A percentile compares a stretch with the other conserved stretches of the same genome.
Conservation (phyloP, 1,140 invertebrate species). For the Drosophila sp. region DNA sequence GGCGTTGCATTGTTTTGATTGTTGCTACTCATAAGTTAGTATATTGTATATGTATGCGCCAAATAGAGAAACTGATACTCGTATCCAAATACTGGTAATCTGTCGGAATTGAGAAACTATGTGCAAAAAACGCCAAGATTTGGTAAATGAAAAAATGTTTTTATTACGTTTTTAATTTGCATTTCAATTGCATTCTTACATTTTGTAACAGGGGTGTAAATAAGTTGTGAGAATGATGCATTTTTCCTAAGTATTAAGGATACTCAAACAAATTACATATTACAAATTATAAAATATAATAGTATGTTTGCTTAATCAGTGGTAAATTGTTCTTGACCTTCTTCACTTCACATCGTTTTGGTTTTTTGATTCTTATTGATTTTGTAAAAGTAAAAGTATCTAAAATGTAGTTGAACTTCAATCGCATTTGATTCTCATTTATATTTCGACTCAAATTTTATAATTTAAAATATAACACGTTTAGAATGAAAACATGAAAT, state of each 20-base stretch:
- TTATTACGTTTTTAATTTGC: conserved; percentile 62
- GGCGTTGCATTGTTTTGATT: conserved; percentile 30
- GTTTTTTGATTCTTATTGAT: conserved; percentile 13
- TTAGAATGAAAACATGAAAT: conserved; percentile 35
- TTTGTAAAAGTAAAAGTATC: conserved; percentile 62
- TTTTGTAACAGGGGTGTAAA: conserved; percentile 78
- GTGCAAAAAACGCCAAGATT: conserved; percentile 60
- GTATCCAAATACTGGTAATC: conserved; percentile 48
- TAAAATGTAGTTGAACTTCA: conserved; percentile 49
- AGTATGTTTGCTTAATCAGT: conserved; percentile 56
- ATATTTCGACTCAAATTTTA: conserved; percentile 32
- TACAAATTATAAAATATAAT: conserved; percentile 47
- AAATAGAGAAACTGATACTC: conserved; percentile 34
- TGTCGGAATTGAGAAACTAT: conserved; percentile 51
- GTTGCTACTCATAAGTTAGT: conserved; percentile 26
- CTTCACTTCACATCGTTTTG: conserved; percentile 23
- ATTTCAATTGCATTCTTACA: conserved; percentile 68
- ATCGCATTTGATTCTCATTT: conserved; percentile 23
- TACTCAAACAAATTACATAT: conserved; percentile 54
- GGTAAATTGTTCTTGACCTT: conserved; percentile 32
- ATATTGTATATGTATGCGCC: conserved; percentile 21
- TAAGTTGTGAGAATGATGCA: conserved; percentile 80
- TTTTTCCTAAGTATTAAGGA: conserved; percentile 60
- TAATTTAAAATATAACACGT: conserved; percentile 57
- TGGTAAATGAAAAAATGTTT: conserved; percentile 78